Evolutionary conservation across 2,888 invertebrate species (phyloP), one percentile per base, ranked within the genome.

Genomic region (Agapostemon virescens): DNA sequence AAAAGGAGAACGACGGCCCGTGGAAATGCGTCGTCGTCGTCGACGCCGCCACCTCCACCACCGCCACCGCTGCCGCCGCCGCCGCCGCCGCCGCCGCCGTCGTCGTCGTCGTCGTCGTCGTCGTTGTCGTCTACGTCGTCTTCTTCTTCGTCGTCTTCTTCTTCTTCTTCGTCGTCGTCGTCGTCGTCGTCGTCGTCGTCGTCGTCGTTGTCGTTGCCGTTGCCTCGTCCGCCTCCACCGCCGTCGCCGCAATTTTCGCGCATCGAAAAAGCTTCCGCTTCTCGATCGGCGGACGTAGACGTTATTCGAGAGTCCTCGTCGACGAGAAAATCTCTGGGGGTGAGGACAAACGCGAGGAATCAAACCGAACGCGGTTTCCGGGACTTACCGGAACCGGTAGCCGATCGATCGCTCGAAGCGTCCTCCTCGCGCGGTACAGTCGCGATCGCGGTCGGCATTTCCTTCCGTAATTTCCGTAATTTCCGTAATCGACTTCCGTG

Each of bases 291-390:
- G 68, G 63, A 82, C 11, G 11, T 71, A n/a, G 73, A 69, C 33
- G 68, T 77, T 33, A 33, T 64, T 17, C 79, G 79, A 55, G 81
- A 73, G 40, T 36, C 70, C 68, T 49, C 68, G 70, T 49, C 74
- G 33, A 11, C 76, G 61, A 81, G 49, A 74, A 80, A 70, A 55
- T 73, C 63, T 52, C 66, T 77, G 68, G 86, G 81, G 85, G 86
- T 85, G 85, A 83, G 86, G 52, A 79, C 55, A 70, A 70, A 73
- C 49, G 61, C 70, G 64, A 67, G 72, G 23, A 36, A n/a, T 20
- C n/a, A 11, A 49, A 11, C 11, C 49, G 49, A 49, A 3, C 49
- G n/a, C n/a, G 9, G 49, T n/a, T 49, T 49, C n/a, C n/a, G n/a
- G 33, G 5, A 5, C 33, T 5, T 33, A 49, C 11, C n/a, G 49